A percentile compares a stretch with the other conserved stretches of the same genome.
Evolutionary conservation across 2,888 invertebrate species (phyloP).

Genomic region (Trichopoda pennipes): DNA sequence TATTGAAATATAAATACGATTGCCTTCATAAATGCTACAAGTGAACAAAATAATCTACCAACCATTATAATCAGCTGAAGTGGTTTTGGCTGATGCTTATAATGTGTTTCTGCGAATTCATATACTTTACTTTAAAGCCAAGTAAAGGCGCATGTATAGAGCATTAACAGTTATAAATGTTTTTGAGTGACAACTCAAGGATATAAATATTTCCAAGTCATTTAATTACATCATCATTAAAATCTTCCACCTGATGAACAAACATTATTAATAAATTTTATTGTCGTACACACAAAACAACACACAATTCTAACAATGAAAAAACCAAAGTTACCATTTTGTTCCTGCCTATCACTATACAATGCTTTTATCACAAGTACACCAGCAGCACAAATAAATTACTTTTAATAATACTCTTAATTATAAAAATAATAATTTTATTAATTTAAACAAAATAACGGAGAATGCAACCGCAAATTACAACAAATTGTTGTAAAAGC

Average conservation of each 20-base stretch:
- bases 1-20: neutral
- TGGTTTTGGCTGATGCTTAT: neutral
- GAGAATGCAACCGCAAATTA: conserved; percentile 14
- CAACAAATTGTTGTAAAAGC: neutral
- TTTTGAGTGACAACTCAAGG: conserved; percentile 62
- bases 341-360: neutral
- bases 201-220: conserved; percentile 70
- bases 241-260: conserved; percentile 71
- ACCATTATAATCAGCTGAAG: conserved; percentile 1
- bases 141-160: conserved; percentile 30
- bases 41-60: conserved; percentile 12
- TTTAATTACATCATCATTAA: conserved; percentile 72
- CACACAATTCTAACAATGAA: neutral
- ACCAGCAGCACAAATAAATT: conserved; percentile 17
- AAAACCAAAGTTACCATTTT: conserved; percentile 21
- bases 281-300: neutral
- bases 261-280: conserved; percentile 10
- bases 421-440: neutral
- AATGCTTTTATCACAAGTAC: conserved; percentile 33
- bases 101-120: no score
- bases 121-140: neutral
- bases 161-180: conserved; percentile 30
- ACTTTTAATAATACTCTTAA: conserved; percentile 20
- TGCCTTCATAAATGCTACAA: neutral
- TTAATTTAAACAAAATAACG: neutral